These are phyloP conservation scores for Tachysurus vachellii DNA, from an alignment of 2,113 vertebrate genomes.

Conservation along the genomic window DNA sequence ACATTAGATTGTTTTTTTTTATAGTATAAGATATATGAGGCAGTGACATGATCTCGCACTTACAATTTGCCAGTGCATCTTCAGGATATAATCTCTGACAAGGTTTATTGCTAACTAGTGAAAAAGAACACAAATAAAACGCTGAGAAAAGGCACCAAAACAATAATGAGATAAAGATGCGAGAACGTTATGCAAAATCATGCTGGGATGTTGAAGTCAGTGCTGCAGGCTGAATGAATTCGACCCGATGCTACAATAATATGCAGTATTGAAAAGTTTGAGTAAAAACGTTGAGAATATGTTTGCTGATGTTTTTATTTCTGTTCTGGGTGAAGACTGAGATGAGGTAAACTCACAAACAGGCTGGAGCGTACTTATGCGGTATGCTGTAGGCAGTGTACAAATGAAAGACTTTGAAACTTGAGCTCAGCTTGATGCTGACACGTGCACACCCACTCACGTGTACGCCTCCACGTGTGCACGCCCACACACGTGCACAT, in stretches of 20 bases:
- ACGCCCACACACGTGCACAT: background rate
- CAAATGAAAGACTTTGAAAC: background rate
- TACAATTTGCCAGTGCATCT: background rate
- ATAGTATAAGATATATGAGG: background rate
- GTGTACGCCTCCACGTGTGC: background rate
- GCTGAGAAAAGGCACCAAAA: background rate
- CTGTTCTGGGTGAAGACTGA: background rate
- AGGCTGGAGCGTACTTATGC: background rate
- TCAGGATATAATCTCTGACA: background rate
- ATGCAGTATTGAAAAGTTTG: background rate
- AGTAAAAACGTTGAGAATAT: background rate
- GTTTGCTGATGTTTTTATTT: background rate
- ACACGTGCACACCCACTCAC: background rate
- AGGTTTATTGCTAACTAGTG: background rate
- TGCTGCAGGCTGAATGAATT: slow-evolving; percentile 5
- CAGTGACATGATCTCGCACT: background rate
- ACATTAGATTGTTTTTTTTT: background rate
- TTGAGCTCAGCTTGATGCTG: background rate
- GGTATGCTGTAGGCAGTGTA: background rate
- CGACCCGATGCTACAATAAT: background rate
- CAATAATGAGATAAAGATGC: background rate
- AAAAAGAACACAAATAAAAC: background rate
- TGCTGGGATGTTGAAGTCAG: background rate
- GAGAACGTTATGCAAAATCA: background rate
- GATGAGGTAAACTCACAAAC: background rate